Base-by-base conservation (phyloP, 2,888 invertebrate genomes). In the Rhyacophila evoluta region DNA sequence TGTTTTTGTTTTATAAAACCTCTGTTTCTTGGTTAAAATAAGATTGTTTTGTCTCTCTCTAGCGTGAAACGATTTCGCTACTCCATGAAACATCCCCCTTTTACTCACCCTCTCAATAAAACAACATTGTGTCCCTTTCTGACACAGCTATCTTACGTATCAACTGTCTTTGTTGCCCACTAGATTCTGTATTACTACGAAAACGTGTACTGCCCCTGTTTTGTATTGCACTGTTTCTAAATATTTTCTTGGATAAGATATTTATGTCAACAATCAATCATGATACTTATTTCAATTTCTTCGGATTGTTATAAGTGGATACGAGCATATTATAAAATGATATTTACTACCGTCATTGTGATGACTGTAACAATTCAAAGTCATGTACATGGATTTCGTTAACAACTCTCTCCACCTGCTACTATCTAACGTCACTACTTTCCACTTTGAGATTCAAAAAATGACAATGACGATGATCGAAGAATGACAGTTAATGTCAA, bases 21-120 rank as follows among this genome's bases (percentile, higher is more conserved):
- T 78, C 78, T 78, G 78, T 78, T 78, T 73, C 78, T 78, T 74
- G 78, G 78, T 78, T 78, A 78, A 78, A 78, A 74, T 74, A 74
- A 78, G 78, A 74, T 74, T 74, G 74, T 78, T 38, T 74, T 69
- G 78, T 74, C 74, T 67, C 74, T 74, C 55, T 78, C 74, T 36
- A 29, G 19, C 39, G 69, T 38, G 39, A 69, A 28, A 33, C 69
- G 29, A 69, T 33, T 33, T 15, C 69, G 28, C 69, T 33, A 69
- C 69, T 33, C 69, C 69, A 29, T 69, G 29, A 69, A 69, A 28
- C 29, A 28, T 29, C 69, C 28, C 69, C 69, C 29, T 41, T 5
- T 55, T 55, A 19, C 55, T 19, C 69, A 39, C 29, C 28, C 69
- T 37, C 70, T 25, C 69, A 69, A 25, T 55, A 55, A 55, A 55